phyloP scores from a whole-genome alignment of 2,888 invertebrate species.

The Callyntrura sp. region DNA sequence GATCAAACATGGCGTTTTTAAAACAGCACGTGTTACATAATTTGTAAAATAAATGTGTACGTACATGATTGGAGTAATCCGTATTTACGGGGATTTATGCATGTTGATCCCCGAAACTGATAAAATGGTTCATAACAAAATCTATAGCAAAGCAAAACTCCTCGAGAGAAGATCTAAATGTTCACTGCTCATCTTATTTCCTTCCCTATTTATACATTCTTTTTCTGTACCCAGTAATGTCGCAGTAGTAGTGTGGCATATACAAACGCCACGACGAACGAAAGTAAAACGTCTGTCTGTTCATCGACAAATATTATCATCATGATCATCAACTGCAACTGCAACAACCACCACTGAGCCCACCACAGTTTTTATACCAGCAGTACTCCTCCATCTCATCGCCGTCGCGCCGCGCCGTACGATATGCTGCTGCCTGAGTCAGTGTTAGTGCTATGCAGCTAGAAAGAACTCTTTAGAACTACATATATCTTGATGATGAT shows the following conservation, averaged over 20 bases:
- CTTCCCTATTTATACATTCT: background rate
- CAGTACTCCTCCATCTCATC: background rate
- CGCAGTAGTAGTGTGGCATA: background rate
- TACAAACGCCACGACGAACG: background rate
- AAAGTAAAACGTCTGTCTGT: conserved; percentile 61
- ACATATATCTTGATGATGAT: background rate
- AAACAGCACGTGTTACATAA: too few relatives aligned
- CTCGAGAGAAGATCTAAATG: conserved; percentile 29
- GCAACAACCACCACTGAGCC: conserved; percentile 15
- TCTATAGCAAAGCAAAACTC: background rate
- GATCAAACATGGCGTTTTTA: too few relatives aligned
- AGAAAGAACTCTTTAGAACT: conserved; percentile 14
- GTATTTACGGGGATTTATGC: too few relatives aligned
- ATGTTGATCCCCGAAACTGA: too few relatives aligned
- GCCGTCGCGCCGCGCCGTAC: background rate
- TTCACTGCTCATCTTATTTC: conserved; percentile 12
- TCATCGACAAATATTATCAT: background rate
- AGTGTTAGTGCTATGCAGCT: background rate
- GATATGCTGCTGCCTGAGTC: background rate
- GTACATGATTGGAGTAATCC: too few relatives aligned
- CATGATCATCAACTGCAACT: background rate
- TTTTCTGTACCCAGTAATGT: background rate
- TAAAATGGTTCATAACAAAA: background rate
- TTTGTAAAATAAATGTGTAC: too few relatives aligned
- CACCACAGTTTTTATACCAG: background rate